Evolutionary conservation across 2,113 vertebrate species (phyloP).

Genomic region (Phalacrocorax carbo): DNA sequence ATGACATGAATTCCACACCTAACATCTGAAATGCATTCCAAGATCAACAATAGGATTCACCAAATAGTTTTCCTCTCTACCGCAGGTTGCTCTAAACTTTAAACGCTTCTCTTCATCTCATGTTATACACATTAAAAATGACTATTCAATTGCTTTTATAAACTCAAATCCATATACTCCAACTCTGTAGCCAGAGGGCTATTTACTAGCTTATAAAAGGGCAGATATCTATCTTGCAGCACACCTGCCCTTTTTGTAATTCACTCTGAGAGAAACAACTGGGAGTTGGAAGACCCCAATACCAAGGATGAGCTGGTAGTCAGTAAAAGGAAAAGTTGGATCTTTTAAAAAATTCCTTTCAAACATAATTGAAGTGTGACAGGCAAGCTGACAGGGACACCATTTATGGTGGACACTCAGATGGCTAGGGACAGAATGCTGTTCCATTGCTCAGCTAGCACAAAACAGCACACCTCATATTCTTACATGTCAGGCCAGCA

Average conservation of each 20-base stretch:
- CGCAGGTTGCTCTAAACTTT: not conserved
- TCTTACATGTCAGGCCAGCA: conserved; percentile 25
- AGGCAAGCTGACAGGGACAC: not conserved
- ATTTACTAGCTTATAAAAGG: not conserved
- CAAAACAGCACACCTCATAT: not conserved
- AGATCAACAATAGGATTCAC: conserved; percentile 6
- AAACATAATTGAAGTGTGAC: not conserved
- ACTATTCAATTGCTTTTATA: not conserved
- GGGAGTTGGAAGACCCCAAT: not conserved
- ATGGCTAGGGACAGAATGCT: not conserved
- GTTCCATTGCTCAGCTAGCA: not conserved
- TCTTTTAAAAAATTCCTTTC: not conserved
- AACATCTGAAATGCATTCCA: not conserved
- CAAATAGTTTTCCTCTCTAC: not conserved
- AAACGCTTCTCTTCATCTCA: not conserved
- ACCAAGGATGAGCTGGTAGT: not conserved
- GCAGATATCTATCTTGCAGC: not conserved
- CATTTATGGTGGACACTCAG: not conserved
- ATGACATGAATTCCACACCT: not conserved
- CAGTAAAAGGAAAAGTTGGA: not conserved
- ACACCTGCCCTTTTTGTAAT: not conserved
- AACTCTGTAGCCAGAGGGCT: not conserved
- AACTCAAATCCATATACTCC: not conserved
- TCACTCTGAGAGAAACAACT: not conserved
- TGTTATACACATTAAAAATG: not conserved